Conservation (phyloP, 2,113 vertebrate genomes). For the Corythoichthys haematopterus region DNA sequence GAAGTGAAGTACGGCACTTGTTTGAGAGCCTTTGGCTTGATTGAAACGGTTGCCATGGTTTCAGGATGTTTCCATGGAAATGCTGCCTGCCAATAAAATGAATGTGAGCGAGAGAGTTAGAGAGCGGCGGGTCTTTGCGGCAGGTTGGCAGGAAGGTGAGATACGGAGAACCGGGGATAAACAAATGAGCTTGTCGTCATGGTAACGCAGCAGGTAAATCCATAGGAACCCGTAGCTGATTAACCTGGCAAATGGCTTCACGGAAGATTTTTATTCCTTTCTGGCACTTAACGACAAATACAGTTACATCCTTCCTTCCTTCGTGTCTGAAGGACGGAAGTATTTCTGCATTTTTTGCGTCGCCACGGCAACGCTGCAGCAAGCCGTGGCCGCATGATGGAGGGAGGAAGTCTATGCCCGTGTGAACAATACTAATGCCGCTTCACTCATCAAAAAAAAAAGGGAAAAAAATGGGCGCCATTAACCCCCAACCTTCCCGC, state of each 20-base stretch:
- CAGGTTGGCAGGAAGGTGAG: slow-evolving; percentile 64
- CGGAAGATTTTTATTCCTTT: not conserved
- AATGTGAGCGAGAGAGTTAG: slow-evolving; percentile 49
- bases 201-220: slow-evolving; percentile 61
- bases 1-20: slow-evolving; percentile 63
- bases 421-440: slow-evolving; percentile 70
- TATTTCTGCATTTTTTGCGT: slow-evolving; percentile 76
- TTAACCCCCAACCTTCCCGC: slow-evolving; percentile 4
- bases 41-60: slow-evolving; percentile 77
- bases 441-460: slow-evolving; percentile 53
- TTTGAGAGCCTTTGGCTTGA: slow-evolving; percentile 68
- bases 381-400: slow-evolving; percentile 63
- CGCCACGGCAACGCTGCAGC: slow-evolving; percentile 75
- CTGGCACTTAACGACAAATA: too few relatives aligned
- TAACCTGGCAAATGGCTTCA: slow-evolving; percentile 38
- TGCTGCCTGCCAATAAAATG: slow-evolving; percentile 76
- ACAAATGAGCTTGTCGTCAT: slow-evolving; percentile 62
- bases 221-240: slow-evolving; percentile 41
- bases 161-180: slow-evolving; percentile 39
- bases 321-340: slow-evolving; percentile 72
- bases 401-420: slow-evolving; percentile 38
- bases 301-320: slow-evolving; percentile 11
- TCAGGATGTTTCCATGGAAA: slow-evolving; percentile 79
- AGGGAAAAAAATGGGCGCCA: not conserved
- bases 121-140: slow-evolving; percentile 55